Percentiles rank a stretch among this genome's conserved stretches.
Evolutionary conservation across 2,888 invertebrate species (phyloP).

Genomic region (Lamellibrachia satsuma): DNA sequence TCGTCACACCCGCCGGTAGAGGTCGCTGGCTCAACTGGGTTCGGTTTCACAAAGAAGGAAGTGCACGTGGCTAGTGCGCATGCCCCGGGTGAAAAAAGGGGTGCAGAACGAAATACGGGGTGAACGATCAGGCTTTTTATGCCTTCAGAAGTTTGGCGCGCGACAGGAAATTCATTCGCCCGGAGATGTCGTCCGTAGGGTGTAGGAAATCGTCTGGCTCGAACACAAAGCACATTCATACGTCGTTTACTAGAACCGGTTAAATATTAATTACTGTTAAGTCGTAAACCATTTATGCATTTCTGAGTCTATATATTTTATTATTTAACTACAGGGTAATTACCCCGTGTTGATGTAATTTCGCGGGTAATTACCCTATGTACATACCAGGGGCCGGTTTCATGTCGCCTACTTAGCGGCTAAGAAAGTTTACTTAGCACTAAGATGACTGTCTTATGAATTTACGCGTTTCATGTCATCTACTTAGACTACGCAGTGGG

Average conservation of each 20-base stretch:
- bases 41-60: slow-evolving; percentile 10
- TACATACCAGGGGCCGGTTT: too few species aligned
- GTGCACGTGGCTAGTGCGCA: neutral
- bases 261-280: neutral
- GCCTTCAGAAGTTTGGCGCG: neutral
- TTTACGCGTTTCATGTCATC: too few species aligned
- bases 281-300: neutral
- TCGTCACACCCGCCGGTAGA: neutral
- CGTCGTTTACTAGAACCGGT: neutral
- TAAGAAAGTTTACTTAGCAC: too few species aligned
- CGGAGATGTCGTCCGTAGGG: neutral
- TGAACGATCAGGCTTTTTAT: neutral
- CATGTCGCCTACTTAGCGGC: too few species aligned
- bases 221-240: neutral
- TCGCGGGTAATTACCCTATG: neutral
- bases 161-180: neutral
- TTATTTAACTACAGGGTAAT: too few species aligned
- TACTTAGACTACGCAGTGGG: too few species aligned
- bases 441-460: too few species aligned
- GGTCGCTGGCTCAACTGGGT: neutral
- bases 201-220: neutral
- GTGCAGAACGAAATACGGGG: neutral
- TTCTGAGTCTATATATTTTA: neutral
- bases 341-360: neutral
- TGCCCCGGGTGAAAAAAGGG: neutral